Evolutionary conservation across 2,797 vertebrate genomes (phyloP).

Genomic region (Myotis pilosus): DNA sequence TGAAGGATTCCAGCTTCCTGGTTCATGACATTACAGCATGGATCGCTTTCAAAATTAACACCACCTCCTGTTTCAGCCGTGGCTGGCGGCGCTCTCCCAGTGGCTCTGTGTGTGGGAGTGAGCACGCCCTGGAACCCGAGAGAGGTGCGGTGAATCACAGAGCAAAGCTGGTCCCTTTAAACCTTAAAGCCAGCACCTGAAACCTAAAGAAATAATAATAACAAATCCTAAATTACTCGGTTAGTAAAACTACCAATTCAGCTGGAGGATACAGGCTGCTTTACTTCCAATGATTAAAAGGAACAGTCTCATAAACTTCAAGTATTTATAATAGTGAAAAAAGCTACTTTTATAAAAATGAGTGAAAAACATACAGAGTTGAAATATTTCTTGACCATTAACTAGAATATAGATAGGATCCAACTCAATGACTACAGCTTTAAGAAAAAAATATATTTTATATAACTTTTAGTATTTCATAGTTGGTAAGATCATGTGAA

Average conservation of each 20-base stretch:
- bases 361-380: neutral
- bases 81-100: conserved; percentile 33
- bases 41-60: conserved; percentile 79
- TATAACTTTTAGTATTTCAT: neutral
- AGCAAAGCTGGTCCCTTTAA: conserved; percentile 68
- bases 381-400: neutral
- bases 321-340: conserved; percentile 19
- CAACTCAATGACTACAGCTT: neutral
- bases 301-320: neutral
- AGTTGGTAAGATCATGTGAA: conserved; percentile 1
- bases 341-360: conserved; percentile 15
- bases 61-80: conserved; percentile 57
- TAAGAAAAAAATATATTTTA: neutral
- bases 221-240: neutral
- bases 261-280: conserved; percentile 18
- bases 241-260: conserved; percentile 41
- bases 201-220: conserved; percentile 32
- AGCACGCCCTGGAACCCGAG: neutral
- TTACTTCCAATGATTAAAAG: conserved; percentile 33
- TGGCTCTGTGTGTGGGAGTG: neutral
- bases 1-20: conserved; percentile 82
- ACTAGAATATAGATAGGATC: neutral
- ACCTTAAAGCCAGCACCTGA: conserved; percentile 65
- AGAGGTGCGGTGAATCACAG: conserved; percentile 31
- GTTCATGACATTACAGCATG: conserved; percentile 79